Conservation (phyloP, 2,797 vertebrate genomes). For the Falco peregrinus region DNA sequence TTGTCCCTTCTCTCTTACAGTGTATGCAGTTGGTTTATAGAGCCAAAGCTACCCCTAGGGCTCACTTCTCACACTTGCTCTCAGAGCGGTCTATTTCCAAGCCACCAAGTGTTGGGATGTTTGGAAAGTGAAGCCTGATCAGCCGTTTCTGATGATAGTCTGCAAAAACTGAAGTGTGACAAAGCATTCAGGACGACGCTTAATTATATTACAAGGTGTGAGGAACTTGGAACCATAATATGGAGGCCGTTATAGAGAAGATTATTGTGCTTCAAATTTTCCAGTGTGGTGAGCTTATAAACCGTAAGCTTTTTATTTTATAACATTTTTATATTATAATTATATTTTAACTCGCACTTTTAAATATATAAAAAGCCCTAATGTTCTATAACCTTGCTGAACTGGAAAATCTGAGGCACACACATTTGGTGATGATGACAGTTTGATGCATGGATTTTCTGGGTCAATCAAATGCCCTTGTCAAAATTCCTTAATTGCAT, state of each 20-base stretch:
- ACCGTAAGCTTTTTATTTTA: conserved; percentile 55
- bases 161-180: not conserved
- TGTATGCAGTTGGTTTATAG: not conserved
- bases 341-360: conserved; percentile 48
- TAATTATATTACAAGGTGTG: conserved; percentile 56
- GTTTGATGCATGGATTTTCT: conserved; percentile 48
- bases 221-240: conserved; percentile 39
- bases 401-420: conserved; percentile 63
- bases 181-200: not conserved
- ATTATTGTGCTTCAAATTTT: conserved; percentile 58
- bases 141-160: not conserved
- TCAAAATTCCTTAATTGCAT: conserved; percentile 32
- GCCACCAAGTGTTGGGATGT: not conserved
- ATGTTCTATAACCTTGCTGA: conserved; percentile 43
- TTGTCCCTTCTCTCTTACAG: not conserved
- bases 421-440: conserved; percentile 33
- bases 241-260: not conserved
- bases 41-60: conserved; percentile 47
- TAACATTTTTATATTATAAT: conserved; percentile 53
- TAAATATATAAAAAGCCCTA: not conserved
- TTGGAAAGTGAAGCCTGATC: not conserved
- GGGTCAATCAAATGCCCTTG: conserved; percentile 6
- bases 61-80: not conserved
- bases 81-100: not conserved
- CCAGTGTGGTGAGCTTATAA: conserved; percentile 39